Evolutionary conservation across 2,888 invertebrate species (phyloP).

Genomic region (Patella pellucida): DNA sequence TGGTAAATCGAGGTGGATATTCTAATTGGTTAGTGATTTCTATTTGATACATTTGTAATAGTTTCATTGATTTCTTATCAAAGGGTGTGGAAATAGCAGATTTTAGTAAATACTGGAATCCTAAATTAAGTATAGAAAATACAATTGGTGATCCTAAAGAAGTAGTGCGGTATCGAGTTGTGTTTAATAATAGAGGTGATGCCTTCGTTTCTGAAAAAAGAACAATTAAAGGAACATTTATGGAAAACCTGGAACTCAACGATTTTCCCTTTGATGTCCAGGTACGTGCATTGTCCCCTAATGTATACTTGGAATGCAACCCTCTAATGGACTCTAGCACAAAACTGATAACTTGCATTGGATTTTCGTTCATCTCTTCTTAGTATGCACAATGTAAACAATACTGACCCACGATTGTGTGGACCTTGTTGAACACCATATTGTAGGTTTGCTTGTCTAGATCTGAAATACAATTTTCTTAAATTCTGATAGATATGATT

Average conservation of each 20-base stretch:
- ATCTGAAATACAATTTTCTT: no score
- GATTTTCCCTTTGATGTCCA: conserved; percentile 70
- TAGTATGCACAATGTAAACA: no score
- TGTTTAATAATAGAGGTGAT: conserved; percentile 60
- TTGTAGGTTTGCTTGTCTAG: no score
- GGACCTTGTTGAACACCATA: no score
- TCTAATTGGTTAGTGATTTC: background rate
- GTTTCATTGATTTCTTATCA: conserved; percentile 11
- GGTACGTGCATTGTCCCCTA: conserved; percentile 40
- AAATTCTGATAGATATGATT: no score
- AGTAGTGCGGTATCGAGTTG: conserved; percentile 53
- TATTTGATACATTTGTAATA: background rate
- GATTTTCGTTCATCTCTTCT: no score
- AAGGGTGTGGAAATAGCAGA: conserved; percentile 48
- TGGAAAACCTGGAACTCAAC: conserved; percentile 67
- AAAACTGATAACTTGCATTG: no score
- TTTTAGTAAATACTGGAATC: conserved; percentile 61
- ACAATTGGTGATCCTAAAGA: conserved; percentile 66
- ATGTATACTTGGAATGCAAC: no score
- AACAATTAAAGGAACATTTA: conserved; percentile 65
- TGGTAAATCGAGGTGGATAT: no score
- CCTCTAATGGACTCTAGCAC: no score
- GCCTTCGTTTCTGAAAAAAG: conserved; percentile 63
- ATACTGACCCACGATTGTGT: no score
- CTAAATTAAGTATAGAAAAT: conserved; percentile 65